A percentile compares a stretch with the other conserved stretches of the same genome.
These are phyloP conservation scores for Muntiacus reevesi DNA, from an alignment of 2,113 vertebrate genomes.

Conservation along the genomic window DNA sequence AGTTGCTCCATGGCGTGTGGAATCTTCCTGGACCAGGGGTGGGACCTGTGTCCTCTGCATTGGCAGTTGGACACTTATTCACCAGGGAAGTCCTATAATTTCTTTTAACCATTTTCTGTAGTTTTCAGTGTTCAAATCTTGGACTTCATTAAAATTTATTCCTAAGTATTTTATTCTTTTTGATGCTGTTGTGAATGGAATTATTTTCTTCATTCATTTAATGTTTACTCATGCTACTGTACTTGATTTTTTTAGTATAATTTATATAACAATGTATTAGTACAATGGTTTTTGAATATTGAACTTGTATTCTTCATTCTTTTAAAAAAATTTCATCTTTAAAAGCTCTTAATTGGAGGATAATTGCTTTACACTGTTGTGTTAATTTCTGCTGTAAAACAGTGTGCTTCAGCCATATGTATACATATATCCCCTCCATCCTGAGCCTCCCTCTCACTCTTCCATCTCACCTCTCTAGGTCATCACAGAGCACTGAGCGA, in stretches of 20 bases:
- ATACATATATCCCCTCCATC: neutral
- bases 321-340: neutral
- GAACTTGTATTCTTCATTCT: neutral
- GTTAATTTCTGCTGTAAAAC: neutral
- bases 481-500: neutral
- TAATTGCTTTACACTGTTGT: neutral
- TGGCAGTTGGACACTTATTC: neutral
- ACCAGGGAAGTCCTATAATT: neutral
- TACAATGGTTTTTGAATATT: neutral
- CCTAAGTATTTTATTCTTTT: neutral
- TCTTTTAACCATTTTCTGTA: neutral
- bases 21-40: neutral
- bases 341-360: neutral
- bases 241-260: neutral
- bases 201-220: slow-evolving; percentile 2
- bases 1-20: neutral
- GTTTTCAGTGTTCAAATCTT: neutral
- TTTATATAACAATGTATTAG: neutral
- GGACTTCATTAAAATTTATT: neutral
- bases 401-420: neutral
- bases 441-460: neutral
- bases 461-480: neutral
- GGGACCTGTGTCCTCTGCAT: neutral
- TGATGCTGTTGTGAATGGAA: neutral
- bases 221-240: neutral